Percentiles rank a stretch among this genome's conserved stretches.
Conservation (phyloP, 2,888 invertebrate species). For the Torymus tubicola region DNA sequence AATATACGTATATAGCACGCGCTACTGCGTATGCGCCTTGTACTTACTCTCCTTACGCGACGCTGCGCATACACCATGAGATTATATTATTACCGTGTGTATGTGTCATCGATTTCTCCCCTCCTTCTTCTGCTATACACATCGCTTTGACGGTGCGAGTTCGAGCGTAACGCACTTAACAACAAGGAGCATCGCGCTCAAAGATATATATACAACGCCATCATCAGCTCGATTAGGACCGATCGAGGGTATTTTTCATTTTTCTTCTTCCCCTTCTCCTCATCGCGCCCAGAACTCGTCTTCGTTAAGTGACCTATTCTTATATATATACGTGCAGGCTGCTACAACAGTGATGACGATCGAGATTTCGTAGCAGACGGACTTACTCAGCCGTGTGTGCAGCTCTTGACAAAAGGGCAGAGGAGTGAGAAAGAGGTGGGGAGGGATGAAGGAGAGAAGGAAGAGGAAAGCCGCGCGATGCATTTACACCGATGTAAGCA, state of each 20-base stretch:
- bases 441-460: slow-evolving; percentile 13
- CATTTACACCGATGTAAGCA: slow-evolving; percentile 27
- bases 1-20: background rate
- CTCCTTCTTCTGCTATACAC: too few species aligned
- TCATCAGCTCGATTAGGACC: background rate
- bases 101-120: too few species aligned
- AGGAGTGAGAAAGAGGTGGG: background rate
- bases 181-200: too few species aligned
- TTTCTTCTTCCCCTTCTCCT: background rate
- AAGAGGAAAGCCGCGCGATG: slow-evolving; percentile 45
- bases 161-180: too few species aligned
- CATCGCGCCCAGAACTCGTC: background rate
- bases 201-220: background rate
- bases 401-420: slow-evolving; percentile 1
- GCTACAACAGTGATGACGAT: slow-evolving; percentile 45
- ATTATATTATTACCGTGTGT: too few species aligned
- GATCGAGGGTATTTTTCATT: background rate
- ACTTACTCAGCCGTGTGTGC: background rate
- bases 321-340: background rate
- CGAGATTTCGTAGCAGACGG: slow-evolving; percentile 48
- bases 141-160: too few species aligned
- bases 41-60: too few species aligned
- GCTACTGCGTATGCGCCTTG: too few species aligned
- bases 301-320: slow-evolving; percentile 54
- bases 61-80: too few species aligned